Evolutionary conservation across 1,140 invertebrate genomes (phyloP), one percentile per base, ranked within the genome.

Genomic region (Euura saliciscinereae): DNA sequence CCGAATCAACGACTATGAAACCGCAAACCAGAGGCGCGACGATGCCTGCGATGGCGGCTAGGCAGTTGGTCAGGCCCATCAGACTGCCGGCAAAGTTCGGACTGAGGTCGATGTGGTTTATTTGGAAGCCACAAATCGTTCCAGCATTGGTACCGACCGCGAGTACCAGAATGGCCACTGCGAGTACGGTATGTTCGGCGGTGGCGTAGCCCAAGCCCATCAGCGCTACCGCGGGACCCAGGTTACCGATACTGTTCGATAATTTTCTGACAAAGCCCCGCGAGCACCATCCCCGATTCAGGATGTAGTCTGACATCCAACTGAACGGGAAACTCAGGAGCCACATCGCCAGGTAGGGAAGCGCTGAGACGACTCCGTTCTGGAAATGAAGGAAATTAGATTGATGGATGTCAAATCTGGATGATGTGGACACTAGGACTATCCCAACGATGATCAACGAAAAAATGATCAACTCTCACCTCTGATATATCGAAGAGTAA

Each of bases 301-400:
- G 81, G 2, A 93, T 82, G 42, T 84, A 89, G 80, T 95, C 94
- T 0, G 92, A 89, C 0, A 91, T 65, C 76, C 88, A 90, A 11
- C 93, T 90, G 7, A 92, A 87, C 1, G 91, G 86, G 59, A 94
- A 91, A 65, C 92, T 91, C 65, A 93, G 79, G 0, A 94, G 71
- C 89, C 92, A 94, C 86, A 93, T 93, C 0, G 88, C 89, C 2
- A 94, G 79, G 79, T 97, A 98, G 0, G 96, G 96, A 4, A 97
- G 80, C 0, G 95, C 93, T 28, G 94, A 92, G 46, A 92, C 83
- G 11, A 91, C 79, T 6, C 94, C 94, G 80, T 93, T 93, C 94
- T 96, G 82, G 74, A 28, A 28, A 28, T 46, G 46, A 51, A 51
- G n/a, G 2, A 51, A 2, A 2, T 51, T 51, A 1, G 7, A 8